These are phyloP conservation scores for Campoletis raptor DNA, from an alignment of 2,888 invertebrate species.

Conservation along the genomic window DNA sequence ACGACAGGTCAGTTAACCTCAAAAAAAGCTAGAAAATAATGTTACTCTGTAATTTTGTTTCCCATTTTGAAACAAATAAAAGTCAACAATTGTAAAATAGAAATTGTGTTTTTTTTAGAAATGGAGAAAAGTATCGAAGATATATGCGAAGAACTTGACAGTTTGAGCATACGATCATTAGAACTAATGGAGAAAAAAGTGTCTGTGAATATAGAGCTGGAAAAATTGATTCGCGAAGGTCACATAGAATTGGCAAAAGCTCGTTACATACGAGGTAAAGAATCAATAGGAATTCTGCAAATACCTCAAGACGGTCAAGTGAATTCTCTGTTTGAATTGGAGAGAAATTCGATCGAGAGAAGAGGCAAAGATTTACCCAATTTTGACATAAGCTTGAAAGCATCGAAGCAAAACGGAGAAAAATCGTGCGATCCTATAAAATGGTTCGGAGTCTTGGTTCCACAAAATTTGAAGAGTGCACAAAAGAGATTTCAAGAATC, in stretches of 20 bases:
- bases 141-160: constrained; percentile 88
- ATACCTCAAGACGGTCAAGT: constrained; percentile 87
- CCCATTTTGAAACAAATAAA: background rate
- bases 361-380: constrained; percentile 72
- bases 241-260: constrained; percentile 91
- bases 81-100: background rate
- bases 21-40: background rate
- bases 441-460: constrained; percentile 95
- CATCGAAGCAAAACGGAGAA: constrained; percentile 81
- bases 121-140: constrained; percentile 80
- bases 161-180: constrained; percentile 89
- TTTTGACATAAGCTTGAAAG: constrained; percentile 80
- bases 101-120: constrained; percentile 64
- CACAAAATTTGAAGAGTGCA: constrained; percentile 91
- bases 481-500: constrained; percentile 91
- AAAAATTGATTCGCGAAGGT: constrained; percentile 89
- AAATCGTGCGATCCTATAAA: constrained; percentile 89
- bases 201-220: constrained; percentile 88
- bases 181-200: constrained; percentile 92
- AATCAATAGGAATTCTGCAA: constrained; percentile 89
- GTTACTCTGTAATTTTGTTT: background rate
- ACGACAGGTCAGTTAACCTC: constrained; percentile 56
- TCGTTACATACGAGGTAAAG: constrained; percentile 92
- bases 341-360: constrained; percentile 74
- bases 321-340: constrained; percentile 80